phyloP scores from a whole-genome alignment of 2,888 invertebrate species.

The Fragum fragum region DNA sequence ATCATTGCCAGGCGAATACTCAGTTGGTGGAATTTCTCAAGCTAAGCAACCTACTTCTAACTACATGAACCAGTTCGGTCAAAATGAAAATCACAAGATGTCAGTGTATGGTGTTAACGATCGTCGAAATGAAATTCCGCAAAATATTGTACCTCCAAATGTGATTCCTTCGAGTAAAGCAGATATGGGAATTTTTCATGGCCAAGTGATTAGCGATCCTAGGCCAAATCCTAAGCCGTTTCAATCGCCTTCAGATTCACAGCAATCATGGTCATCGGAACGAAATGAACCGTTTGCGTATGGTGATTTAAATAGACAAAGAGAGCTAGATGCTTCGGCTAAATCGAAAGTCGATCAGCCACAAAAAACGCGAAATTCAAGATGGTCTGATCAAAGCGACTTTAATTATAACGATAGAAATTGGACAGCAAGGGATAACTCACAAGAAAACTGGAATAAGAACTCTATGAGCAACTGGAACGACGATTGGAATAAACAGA shows the following conservation, averaged over 20 bases:
- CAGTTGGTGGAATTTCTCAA: constrained; percentile 50
- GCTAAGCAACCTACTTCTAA: not conserved
- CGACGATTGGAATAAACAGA: not conserved
- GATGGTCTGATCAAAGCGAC: not conserved
- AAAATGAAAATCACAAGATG: constrained; percentile 12
- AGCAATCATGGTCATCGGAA: not conserved
- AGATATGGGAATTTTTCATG: not conserved
- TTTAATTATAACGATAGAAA: not conserved
- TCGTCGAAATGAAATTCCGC: not conserved
- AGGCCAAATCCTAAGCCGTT: not conserved
- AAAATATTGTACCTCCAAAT: not conserved
- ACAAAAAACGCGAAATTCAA: not conserved
- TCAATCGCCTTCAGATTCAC: not conserved
- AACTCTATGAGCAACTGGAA: not conserved
- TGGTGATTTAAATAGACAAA: not conserved
- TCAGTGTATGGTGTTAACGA: not conserved
- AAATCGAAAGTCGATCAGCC: not conserved
- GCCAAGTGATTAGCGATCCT: not conserved
- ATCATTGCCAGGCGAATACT: constrained; percentile 59
- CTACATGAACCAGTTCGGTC: not conserved
- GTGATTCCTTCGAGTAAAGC: not conserved
- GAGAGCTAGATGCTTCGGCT: not conserved
- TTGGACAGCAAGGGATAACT: not conserved
- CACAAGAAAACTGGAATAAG: not conserved
- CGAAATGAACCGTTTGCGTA: not conserved